Base-by-base conservation (phyloP, 2,888 invertebrate genomes). In the Cosmia trapezina region DNA sequence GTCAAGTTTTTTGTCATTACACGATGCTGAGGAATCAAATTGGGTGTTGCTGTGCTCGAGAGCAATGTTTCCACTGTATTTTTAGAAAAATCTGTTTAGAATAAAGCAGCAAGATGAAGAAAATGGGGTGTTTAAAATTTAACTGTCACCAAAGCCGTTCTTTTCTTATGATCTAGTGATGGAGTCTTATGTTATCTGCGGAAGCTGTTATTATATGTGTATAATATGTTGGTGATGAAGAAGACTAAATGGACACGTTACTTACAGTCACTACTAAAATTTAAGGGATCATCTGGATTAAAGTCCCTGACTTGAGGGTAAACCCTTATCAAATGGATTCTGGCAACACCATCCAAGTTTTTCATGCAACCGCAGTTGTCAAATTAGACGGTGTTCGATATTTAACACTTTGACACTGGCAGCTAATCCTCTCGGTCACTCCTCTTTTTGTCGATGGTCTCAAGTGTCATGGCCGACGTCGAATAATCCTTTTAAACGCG, bases 361-460 rank as follows among this genome's bases (percentile, higher is more conserved):
- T 92, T 91, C 90, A 90, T 85, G 88, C 91, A 91, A 92, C 90
- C 91, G 89, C 93, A 91, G 92, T 93, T 94, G 96, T 96, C 95
- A 95, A 95, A 95, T 95, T 95, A 95, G 95, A 94, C 93, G 86
- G 86, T 92, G 94, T 95, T 95, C 95, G 95, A 96, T 95, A 95
- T 96, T 96, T 96, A 96, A 96, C 96, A 96, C 96, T 95, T 96
- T 96, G 96, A 96, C 96, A 95, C 96, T 94, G 96, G 93, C 94
- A 94, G 94, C 94, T 96, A 95, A 96, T 96, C 96, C 95, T 86
- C 90, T 88, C 94, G 94, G 94, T 93, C 92, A 93, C 93, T 94
- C 93, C 92, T 91, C 87, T 91, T 91, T 93, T 93, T 90, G 85
- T 89, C 86, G 83, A 89, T 88, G 89, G 88, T 91, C 92, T 94